Base-by-base conservation (phyloP, 2,113 vertebrate genomes). In the Excalfactoria chinensis region DNA sequence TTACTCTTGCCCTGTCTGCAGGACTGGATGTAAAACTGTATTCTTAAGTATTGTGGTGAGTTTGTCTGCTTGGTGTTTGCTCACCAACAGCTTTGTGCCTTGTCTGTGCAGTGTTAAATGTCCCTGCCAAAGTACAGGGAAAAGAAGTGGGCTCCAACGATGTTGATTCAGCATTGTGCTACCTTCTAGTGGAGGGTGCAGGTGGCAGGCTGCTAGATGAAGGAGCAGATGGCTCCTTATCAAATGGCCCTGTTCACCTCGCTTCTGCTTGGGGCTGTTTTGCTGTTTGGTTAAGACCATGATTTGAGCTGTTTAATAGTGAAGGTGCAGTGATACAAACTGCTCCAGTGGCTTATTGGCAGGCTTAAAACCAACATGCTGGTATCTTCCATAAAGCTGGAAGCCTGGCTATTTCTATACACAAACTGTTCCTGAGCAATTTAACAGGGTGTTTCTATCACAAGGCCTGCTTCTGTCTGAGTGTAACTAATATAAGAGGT, bases 111-210 rank as follows among this genome's bases (percentile, higher is more conserved):
- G 23, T 37, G 17, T 23, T 67, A 63, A 59, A 41, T 51, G 37
- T 43, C 48, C 41, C 51, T 70, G 34, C 46, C 14, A 21, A 28
- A 59, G 53, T n/a, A 59, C 12, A 13, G 2, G 4, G 44, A 43
- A 1, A 19, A 44, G 49, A 35, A 9, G 8, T 72, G 41, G 72
- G 40, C n/a, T 30, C 44, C 32, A 66, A 4, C 17, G 41, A 28
- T 11, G 35, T 68, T 35, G 9, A 15, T 34, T 46, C 6, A 21
- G 32, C 0, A 0, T 63, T 59, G 8, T 18, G 15, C 78, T 78
- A 40, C 4, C 7, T 88, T 43, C 70, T 69, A 30, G 44, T 0
- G 0, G 58, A 62, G 92, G 30, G 11, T 87, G 70, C 48, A 30
- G 41, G 11, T n/a, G 46, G 32, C 55, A 73, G 17, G 14, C 48